These are phyloP conservation scores for Thera obeliscata DNA, from an alignment of 2,888 invertebrate genomes.

Conservation along the genomic window DNA sequence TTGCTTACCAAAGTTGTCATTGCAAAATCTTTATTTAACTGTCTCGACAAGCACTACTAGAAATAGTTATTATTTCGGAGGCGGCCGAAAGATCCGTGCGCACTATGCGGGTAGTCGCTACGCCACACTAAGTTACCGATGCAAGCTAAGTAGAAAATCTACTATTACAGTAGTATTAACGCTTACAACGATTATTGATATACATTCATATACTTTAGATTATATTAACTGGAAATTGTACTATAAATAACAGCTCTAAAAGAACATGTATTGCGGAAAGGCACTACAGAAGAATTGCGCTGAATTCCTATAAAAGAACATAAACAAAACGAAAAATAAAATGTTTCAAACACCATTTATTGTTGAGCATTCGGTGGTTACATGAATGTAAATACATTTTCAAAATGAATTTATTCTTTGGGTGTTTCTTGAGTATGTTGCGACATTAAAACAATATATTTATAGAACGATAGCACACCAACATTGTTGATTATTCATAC, in stretches of 20 bases:
- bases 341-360: conserved; percentile 45
- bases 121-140: conserved; percentile 29
- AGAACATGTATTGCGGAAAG: conserved; percentile 51
- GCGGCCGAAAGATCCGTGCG: conserved; percentile 50
- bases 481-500: neutral
- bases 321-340: conserved; percentile 40
- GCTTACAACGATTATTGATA: conserved; percentile 46
- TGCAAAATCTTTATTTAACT: conserved; percentile 40
- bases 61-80: conserved; percentile 71
- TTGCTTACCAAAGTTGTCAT: conserved; percentile 30
- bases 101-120: conserved; percentile 43
- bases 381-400: conserved; percentile 31
- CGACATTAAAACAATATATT: conserved; percentile 13
- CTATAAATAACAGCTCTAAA: conserved; percentile 44
- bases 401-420: conserved; percentile 37
- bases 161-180: conserved; percentile 60
- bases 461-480: conserved; percentile 4
- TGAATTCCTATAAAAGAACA: conserved; percentile 33
- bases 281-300: conserved; percentile 63
- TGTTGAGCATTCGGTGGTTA: conserved; percentile 59
- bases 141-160: conserved; percentile 55
- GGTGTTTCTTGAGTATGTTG: conserved; percentile 30
- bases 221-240: conserved; percentile 34
- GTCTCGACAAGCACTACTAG: conserved; percentile 62
- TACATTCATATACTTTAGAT: conserved; percentile 36